Conservation (phyloP, 2,113 vertebrate species). For the Podocnemis expansa region DNA sequence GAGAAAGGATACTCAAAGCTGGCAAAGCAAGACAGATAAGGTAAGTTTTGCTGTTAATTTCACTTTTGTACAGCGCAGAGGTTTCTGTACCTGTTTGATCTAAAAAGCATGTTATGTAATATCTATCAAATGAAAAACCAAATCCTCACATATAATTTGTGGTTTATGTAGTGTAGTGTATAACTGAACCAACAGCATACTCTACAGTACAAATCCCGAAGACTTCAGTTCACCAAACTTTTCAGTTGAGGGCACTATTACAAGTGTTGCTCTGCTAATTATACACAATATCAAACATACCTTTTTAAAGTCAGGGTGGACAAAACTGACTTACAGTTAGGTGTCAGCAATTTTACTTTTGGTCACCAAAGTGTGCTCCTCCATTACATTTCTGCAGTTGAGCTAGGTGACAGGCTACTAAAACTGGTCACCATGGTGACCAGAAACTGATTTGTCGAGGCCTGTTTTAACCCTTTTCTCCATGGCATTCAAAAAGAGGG, state of each 20-base stretch:
- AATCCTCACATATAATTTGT: background rate
- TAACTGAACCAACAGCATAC: background rate
- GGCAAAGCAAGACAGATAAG: background rate
- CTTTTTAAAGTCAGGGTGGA: no score
- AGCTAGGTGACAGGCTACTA: no score
- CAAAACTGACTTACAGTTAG: no score
- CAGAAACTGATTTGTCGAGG: no score
- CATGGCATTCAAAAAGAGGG: background rate
- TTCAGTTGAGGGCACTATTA: background rate
- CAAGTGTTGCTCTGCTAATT: background rate
- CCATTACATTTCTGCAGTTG: no score
- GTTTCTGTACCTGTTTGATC: background rate
- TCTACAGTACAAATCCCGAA: rapidly evolving
- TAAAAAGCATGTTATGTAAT: background rate
- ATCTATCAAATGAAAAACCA: background rate
- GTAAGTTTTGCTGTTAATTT: background rate
- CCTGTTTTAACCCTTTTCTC: background rate
- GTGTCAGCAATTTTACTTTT: no score
- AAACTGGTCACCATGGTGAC: no score
- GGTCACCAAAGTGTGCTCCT: no score
- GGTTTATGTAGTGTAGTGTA: background rate
- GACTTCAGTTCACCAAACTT: background rate
- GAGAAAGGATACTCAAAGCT: background rate
- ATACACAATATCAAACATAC: background rate
- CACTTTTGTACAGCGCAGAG: background rate